These are phyloP conservation scores for Thunnus maccoyii DNA, from an alignment of 2,113 vertebrate species.

Conservation along the genomic window DNA sequence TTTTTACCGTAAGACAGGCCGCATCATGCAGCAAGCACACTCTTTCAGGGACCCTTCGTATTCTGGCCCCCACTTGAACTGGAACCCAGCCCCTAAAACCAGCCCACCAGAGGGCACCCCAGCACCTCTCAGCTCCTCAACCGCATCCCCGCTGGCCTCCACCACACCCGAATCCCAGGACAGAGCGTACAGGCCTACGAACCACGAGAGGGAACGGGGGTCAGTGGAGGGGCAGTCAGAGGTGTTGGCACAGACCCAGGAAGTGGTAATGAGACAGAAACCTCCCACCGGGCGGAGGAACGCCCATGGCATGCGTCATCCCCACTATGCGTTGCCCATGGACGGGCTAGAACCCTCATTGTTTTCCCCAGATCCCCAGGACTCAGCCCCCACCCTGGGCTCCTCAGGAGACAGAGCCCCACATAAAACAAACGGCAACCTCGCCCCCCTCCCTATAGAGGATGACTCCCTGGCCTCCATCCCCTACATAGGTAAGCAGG, in stretches of 20 bases:
- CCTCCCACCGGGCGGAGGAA: slow-evolving; percentile 91
- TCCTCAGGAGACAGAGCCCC: slow-evolving; percentile 60
- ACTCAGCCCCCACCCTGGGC: slow-evolving; percentile 51
- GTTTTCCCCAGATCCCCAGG: slow-evolving; percentile 78
- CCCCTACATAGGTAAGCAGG: slow-evolving; percentile 94
- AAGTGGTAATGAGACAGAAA: slow-evolving; percentile 95
- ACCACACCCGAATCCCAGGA: slow-evolving; percentile 73
- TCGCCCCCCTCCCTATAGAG: slow-evolving; percentile 87
- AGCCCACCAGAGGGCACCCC: slow-evolving; percentile 77
- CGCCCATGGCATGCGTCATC: slow-evolving; percentile 86
- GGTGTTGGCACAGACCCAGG: slow-evolving; percentile 77
- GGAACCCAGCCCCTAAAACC: slow-evolving; percentile 80
- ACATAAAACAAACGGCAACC: slow-evolving; percentile 79
- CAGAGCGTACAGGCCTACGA: slow-evolving; percentile 77
- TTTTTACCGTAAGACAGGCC: slow-evolving; percentile 94
- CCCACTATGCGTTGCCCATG: slow-evolving; percentile 88
- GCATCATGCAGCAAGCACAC: slow-evolving; percentile 92
- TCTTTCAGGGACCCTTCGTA: slow-evolving; percentile 94
- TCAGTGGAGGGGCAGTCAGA: slow-evolving; percentile 76
- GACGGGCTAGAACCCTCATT: slow-evolving; percentile 85
- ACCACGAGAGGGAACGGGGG: slow-evolving; percentile 84
- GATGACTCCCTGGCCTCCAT: slow-evolving; percentile 97
- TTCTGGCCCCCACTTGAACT: slow-evolving; percentile 88
- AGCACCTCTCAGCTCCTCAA: slow-evolving; percentile 36
- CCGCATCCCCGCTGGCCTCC: slow-evolving; percentile 55